phyloP scores from a whole-genome alignment of 2,888 invertebrate species.

The Drosophila ochracea region DNA sequence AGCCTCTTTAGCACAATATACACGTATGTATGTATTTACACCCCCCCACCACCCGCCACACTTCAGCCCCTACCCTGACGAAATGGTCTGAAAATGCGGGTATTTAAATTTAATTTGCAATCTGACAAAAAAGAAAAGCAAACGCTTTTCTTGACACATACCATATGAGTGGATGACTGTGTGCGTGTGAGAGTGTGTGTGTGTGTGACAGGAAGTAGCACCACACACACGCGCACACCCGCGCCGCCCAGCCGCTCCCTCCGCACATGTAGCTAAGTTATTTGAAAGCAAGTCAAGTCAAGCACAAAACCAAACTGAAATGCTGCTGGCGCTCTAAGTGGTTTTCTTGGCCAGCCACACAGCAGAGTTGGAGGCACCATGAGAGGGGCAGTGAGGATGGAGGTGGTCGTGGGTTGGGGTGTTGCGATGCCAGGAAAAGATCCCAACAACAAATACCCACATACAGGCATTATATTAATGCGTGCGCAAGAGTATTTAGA shows the following conservation, averaged over 20 bases:
- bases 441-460: constrained; percentile 8
- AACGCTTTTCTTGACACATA: constrained; percentile 68
- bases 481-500: constrained; percentile 27
- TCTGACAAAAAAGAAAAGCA: constrained; percentile 76
- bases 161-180: constrained; percentile 21
- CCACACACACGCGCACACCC: constrained; percentile 17
- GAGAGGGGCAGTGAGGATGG: not conserved
- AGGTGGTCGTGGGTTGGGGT: not conserved
- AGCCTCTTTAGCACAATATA: constrained; percentile 49
- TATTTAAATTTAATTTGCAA: constrained; percentile 78
- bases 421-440: constrained; percentile 13
- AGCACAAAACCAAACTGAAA: constrained; percentile 69
- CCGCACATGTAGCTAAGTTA: constrained; percentile 36
- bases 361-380: not conserved
- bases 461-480: constrained; percentile 25
- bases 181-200: constrained; percentile 3
- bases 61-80: not conserved
- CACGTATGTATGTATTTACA: not conserved
- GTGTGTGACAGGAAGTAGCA: constrained; percentile 50
- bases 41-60: not conserved
- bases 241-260: not conserved
- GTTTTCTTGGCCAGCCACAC: constrained; percentile 53
- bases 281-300: constrained; percentile 71
- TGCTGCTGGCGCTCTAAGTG: constrained; percentile 60
- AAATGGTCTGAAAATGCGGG: constrained; percentile 53